A percentile compares a stretch with the other conserved stretches of the same genome.
Evolutionary conservation across 2,888 invertebrate species (phyloP).

Genomic region (Campoplex capitator): DNA sequence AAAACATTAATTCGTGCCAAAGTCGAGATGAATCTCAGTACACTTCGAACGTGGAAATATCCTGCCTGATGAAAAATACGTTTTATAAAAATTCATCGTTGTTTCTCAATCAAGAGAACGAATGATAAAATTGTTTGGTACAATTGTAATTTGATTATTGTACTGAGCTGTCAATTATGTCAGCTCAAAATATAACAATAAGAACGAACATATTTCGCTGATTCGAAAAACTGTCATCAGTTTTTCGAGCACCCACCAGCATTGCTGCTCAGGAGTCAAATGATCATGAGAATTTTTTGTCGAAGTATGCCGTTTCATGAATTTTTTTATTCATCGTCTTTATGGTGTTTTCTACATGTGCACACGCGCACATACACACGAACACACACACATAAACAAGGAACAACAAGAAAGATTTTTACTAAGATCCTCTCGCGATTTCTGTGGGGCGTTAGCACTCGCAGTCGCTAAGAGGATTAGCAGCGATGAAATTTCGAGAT

Average conservation of each 20-base stretch:
- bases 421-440: slow-evolving; percentile 33
- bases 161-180: no score
- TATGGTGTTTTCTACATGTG: not conserved
- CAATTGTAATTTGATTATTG: no score
- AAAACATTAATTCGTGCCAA: no score
- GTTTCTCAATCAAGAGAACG: no score
- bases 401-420: slow-evolving; percentile 33
- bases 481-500: slow-evolving; percentile 63
- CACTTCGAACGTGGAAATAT: not conserved
- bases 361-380: not conserved
- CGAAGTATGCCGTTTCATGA: slow-evolving; percentile 41
- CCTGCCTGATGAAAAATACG: not conserved
- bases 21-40: not conserved
- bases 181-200: no score
- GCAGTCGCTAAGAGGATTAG: slow-evolving; percentile 66
- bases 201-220: no score
- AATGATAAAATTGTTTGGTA: no score
- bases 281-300: not conserved
- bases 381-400: not conserved
- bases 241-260: not conserved
- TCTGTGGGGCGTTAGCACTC: slow-evolving; percentile 44
- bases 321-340: slow-evolving; percentile 25
- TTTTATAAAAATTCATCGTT: not conserved
- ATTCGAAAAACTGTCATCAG: not conserved
- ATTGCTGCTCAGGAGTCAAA: not conserved